Percentiles rank a stretch among this genome's conserved stretches.
Evolutionary conservation across 2,888 invertebrate genomes (phyloP).

Genomic region (Pomacea canaliculata): DNA sequence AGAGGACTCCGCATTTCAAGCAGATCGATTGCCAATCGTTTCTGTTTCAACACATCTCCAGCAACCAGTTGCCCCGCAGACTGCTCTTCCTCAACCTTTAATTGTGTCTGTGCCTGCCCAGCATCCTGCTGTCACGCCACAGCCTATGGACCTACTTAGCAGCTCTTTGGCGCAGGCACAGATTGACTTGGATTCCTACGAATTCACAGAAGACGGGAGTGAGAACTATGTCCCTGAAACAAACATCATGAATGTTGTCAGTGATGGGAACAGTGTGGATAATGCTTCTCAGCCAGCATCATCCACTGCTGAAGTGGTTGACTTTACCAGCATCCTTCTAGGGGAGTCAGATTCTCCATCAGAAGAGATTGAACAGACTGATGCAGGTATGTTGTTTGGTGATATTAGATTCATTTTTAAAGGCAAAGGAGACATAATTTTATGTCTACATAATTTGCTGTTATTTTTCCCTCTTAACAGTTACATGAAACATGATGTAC

Average conservation of each 20-base stretch:
- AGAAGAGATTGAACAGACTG: conserved; percentile 1
- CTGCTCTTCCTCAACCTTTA: conserved; percentile 6
- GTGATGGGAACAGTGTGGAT: neutral
- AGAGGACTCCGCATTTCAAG: too few relatives aligned
- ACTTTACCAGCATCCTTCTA: conserved; percentile 10
- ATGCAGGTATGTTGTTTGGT: neutral
- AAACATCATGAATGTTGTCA: neutral
- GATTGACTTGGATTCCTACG: conserved; percentile 64
- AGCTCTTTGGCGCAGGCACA: conserved; percentile 65
- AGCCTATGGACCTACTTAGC: conserved; percentile 52
- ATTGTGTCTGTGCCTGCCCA: neutral
- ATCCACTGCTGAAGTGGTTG: conserved; percentile 2
- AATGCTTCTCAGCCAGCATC: conserved; percentile 1
- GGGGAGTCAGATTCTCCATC: conserved; percentile 2
- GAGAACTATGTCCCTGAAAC: neutral
- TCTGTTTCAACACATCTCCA: neutral
- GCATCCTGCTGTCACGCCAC: neutral
- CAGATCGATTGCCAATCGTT: neutral
- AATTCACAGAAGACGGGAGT: conserved; percentile 57
- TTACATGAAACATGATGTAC: too few relatives aligned
- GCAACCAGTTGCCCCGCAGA: neutral
- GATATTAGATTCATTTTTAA: neutral
- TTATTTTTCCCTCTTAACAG: too few relatives aligned
- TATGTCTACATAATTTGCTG: too few relatives aligned
- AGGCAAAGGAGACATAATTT: too few relatives aligned